phyloP scores from a whole-genome alignment of 92 coral and sea anemone species.

The Palythoa heliodiscus region DNA sequence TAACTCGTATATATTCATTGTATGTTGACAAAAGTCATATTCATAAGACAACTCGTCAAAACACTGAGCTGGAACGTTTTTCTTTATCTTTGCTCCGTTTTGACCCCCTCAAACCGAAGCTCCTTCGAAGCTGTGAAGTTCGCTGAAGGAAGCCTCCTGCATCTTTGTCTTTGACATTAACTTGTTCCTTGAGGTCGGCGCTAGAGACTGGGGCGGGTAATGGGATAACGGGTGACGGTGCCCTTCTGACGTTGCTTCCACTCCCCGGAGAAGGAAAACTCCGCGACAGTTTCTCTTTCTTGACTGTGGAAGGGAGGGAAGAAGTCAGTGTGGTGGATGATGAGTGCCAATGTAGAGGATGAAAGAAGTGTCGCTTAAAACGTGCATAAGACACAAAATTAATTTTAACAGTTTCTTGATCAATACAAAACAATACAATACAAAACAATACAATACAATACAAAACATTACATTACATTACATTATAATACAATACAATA shows the following conservation, averaged over 20 bases:
- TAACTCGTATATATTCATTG: background rate
- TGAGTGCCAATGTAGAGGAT: background rate
- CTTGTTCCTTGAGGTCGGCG: conserved; percentile 76
- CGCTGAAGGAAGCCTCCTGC: conserved; percentile 59
- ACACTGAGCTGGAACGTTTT: conserved; percentile 76
- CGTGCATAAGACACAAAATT: no score
- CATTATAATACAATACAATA: no score
- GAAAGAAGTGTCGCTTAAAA: background rate
- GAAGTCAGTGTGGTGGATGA: background rate
- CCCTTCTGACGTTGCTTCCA: conserved; percentile 50
- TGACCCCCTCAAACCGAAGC: conserved; percentile 85
- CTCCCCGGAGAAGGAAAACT: conserved; percentile 63
- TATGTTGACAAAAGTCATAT: background rate
- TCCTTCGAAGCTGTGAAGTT: conserved; percentile 75
- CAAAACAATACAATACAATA: no score
- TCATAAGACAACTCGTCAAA: conserved; percentile 37
- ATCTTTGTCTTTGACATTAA: conserved; percentile 47
- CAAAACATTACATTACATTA: no score
- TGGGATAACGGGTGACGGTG: conserved; percentile 74
- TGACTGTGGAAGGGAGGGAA: conserved; percentile 46
- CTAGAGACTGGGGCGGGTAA: conserved; percentile 90
- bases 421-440: no score
- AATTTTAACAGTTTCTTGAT: no score
- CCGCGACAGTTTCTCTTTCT: conserved; percentile 66
- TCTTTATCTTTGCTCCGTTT: conserved; percentile 68